Base-by-base conservation (phyloP, 1,140 invertebrate species). In the Aphelinus certus region DNA sequence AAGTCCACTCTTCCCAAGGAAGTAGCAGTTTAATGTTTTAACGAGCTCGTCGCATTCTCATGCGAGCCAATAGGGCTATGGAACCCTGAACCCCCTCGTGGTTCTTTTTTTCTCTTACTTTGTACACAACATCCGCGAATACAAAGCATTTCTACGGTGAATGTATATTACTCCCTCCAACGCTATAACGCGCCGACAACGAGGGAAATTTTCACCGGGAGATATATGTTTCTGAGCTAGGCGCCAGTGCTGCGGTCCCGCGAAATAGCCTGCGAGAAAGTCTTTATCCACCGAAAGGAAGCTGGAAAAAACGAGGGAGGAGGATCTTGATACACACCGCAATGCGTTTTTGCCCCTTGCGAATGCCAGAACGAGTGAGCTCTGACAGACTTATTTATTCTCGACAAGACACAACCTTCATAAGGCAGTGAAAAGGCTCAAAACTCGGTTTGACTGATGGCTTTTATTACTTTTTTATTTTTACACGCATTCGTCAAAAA, bases 11-110 rank as follows among this genome's bases (percentile, higher is more conserved):
- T 47, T 49, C 7, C 4, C 2, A 60, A 47, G 45, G 57, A 75
- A 58, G 62, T 60, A 43, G 26, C 65, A n/a, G 62, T 75, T 75
- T 66, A 75, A 75, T 66, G 62, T 75, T 75, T 75, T 75, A 70
- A 75, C 62, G 60, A 75, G 55, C 68, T 75, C 55, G 66, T 75
- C 55, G 68, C 46, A 60, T 66, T 70, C 70, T 70, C 60, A 75
- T 71, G 62, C 47, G 1, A 71, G 61, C 56, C 73, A 75, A 71
- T 75, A 66, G 60, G 60, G 73, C 10, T 43, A 7, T 26, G 26
- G 26, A 26, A 26, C 26, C 26, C 26, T 26, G 26, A 26, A 26
- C 26, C 26, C 26, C 26, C 26, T 26, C 26, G 26, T 26, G 26
- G 26, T 26, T 26, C 26, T 26, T 26, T 26, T 26, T 26, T 26